Conservation (phyloP, 1,140 invertebrate species). For the Cydia fagiglandana region DNA sequence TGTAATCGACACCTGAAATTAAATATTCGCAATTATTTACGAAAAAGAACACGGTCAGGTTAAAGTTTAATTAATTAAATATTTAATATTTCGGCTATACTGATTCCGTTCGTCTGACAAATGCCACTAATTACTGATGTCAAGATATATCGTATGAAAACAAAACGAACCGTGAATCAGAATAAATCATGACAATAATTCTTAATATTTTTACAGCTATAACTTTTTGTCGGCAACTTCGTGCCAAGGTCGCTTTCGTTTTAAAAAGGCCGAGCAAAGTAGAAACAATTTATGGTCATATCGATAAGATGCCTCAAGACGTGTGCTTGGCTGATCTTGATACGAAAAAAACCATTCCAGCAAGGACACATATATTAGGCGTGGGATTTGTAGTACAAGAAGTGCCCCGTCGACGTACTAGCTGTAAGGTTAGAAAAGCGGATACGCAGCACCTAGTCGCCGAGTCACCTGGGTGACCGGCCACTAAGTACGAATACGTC, state of each 20-base stretch:
- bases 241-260: background rate
- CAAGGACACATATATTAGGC: background rate
- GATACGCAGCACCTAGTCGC: too few species aligned
- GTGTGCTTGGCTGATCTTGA: slow-evolving; percentile 10
- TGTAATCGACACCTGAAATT: too few species aligned
- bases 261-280: background rate
- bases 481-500: too few species aligned
- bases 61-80: too few species aligned
- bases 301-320: slow-evolving; percentile 5
- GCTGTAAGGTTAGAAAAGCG: too few species aligned
- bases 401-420: too few species aligned
- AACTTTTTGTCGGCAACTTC: background rate
- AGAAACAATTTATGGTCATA: slow-evolving; percentile 15
- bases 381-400: background rate
- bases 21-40: too few species aligned
- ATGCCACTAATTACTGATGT: too few species aligned
- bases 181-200: background rate
- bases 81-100: too few species aligned
- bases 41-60: too few species aligned
- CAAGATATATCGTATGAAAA: background rate
- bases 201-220: background rate
- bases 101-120: too few species aligned
- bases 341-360: background rate
- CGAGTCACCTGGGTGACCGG: too few species aligned
- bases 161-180: background rate